These are phyloP conservation scores for Lepilemur septentrionalis DNA, from an alignment of 2,797 vertebrate genomes.

Conservation along the genomic window DNA sequence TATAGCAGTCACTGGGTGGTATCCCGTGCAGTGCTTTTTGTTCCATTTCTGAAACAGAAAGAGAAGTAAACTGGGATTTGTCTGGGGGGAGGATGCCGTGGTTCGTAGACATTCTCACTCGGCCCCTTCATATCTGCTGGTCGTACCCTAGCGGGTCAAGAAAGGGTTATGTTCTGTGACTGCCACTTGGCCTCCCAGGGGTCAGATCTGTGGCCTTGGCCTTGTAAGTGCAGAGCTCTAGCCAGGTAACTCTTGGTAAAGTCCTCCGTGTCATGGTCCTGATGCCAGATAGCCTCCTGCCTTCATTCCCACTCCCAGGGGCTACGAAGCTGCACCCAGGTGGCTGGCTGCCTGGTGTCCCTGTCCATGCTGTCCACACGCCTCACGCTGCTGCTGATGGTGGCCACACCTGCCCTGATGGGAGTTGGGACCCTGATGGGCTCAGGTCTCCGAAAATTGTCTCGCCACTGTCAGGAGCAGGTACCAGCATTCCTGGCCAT, in stretches of 20 bases:
- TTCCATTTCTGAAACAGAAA: neutral
- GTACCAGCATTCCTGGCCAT: conserved; percentile 75
- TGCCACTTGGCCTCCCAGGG: neutral
- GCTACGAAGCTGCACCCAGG: conserved; percentile 94
- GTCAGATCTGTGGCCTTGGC: neutral
- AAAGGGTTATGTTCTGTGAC: neutral
- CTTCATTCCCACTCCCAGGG: conserved; percentile 84
- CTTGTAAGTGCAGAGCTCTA: neutral
- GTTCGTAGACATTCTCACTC: neutral
- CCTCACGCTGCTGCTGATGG: conserved; percentile 91
- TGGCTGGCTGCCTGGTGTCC: conserved; percentile 92
- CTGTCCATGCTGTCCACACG: conserved; percentile 95
- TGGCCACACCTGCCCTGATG: conserved; percentile 91
- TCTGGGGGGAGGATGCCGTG: neutral
- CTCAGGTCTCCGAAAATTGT: conserved; percentile 91
- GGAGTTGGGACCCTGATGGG: conserved; percentile 91
- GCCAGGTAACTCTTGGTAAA: neutral
- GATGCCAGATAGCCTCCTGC: neutral
- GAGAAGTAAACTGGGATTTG: neutral
- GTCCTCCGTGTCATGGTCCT: fast-evolving
- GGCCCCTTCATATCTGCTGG: neutral
- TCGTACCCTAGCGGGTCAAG: neutral
- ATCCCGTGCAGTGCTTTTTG: fast-evolving
- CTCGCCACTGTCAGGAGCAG: conserved; percentile 95
- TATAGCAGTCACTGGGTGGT: fast-evolving